Base-by-base conservation (phyloP, 2,888 invertebrate species). In the Andrena chrysosceles region DNA sequence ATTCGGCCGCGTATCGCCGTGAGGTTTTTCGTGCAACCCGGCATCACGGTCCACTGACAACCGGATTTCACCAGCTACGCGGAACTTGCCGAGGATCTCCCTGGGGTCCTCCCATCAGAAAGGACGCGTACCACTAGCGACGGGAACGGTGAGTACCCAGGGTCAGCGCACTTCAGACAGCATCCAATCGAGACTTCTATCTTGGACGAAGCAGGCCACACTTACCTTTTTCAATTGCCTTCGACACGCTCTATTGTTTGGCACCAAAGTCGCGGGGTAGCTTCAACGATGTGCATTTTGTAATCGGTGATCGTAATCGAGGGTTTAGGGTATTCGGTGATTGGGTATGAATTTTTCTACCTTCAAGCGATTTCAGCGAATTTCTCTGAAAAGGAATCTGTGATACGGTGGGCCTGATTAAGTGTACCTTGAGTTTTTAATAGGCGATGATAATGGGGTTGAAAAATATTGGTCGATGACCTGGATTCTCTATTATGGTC, bases 121-220 rank as follows among this genome's bases (percentile, higher is more conserved):
- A 8, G 35, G 33, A 64, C 75, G 42, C 66, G 60, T 8, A 52
- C 52, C 16, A 42, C 23, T n/a, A 48, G 49, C 76, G 35, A 33
- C 68, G 48, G 62, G 35, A 66, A 70, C 59, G 59, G 79, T 80
- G 59, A 80, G 79, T 80, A 80, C 20, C 26, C 48, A n/a, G 70
- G 56, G 48, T 59, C 74, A 26, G 16, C 56, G 74, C 5, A 60
- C 66, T 10, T 59, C 16, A n/a, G 29, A 35, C 33, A 23, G 23
- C 23, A 4, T 13, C 56, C 56, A 26, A 56, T 23, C 23, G 56
- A 56, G 56, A 26, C 23, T 13, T 13, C 8, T 23, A 26, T 23
- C 56, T 23, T 1, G 20, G 2, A 10, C 26, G 23, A 56, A 10
- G 26, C 23, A 26, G 23, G 20, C 23, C 13, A 2, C 56, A 10